Conservation (phyloP, 2,888 invertebrate genomes). For the Cyrtodaria siliqua region DNA sequence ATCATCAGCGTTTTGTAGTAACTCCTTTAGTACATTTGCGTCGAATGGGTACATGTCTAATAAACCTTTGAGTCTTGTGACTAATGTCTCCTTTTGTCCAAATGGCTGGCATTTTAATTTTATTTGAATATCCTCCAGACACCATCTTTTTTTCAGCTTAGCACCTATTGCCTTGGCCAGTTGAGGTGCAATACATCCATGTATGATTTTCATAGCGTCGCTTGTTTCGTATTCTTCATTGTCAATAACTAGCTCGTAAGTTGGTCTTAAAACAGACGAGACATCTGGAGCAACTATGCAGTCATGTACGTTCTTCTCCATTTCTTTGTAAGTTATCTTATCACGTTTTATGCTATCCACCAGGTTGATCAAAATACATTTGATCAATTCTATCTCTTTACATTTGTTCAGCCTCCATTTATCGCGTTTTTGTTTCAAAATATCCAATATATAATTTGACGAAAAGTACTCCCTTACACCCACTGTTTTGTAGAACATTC, state of each 20-base stretch:
- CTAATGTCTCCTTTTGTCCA: conserved; percentile 81
- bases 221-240: conserved; percentile 3
- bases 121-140: background rate
- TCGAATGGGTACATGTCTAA: conserved; percentile 80
- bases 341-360: background rate
- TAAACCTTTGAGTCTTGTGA: conserved; percentile 77
- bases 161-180: conserved; percentile 21
- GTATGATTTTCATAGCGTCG: conserved; percentile 14
- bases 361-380: background rate
- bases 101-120: conserved; percentile 71
- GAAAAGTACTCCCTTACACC: conserved; percentile 16
- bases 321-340: background rate
- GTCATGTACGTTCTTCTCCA: conserved; percentile 11
- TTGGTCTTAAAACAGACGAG: background rate
- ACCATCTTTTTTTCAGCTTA: conserved; percentile 3
- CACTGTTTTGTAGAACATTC: conserved; percentile 14
- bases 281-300: background rate
- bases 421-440: conserved; percentile 8
- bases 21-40: conserved; percentile 79
- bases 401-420: conserved; percentile 1
- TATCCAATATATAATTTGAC: background rate
- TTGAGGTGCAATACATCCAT: conserved; percentile 12
- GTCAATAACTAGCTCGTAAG: conserved; percentile 1
- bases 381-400: conserved; percentile 12
- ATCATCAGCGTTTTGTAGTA: conserved; percentile 83